Base-by-base conservation (phyloP, 2,113 vertebrate genomes). In the Python bivittatus region DNA sequence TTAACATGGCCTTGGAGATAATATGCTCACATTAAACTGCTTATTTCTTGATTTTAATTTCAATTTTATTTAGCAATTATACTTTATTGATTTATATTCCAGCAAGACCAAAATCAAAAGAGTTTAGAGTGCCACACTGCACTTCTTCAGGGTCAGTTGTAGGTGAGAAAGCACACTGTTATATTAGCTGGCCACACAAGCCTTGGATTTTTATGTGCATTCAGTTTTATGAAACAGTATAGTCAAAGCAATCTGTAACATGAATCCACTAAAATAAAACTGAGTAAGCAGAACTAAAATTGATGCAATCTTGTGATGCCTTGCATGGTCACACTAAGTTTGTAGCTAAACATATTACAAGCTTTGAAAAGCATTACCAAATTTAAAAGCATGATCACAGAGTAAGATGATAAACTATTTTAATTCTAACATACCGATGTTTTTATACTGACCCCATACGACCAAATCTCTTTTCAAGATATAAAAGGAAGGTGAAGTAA, bases 1-100 rank as follows among this genome's bases (percentile, higher is more conserved):
- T 95, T 95, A 94, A 96, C 93, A 92, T 27, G 0, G 93, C 93
- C 79, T 84, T 94, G 88, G 88, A 93, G 93, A 90, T 87, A 96
- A 91, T 2, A 0, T 92, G 93, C 89, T 88, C 91, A 88, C 79
- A 88, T 93, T 93, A 92, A 97, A 94, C 91, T 54, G 22, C 91
- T 95, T 92, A 88, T 86, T 94, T 83, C 54, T 84, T 15, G 0
- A 86, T 89, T 94, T 87, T 10, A 5, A 48, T 95, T 96, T 94
- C 94, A 91, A 93, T 96, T 94, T 84, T 91, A 92, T 52, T 13
- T 53, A 38, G 87, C 89, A 61, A 92, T 94, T 88, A 60, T 7
- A 60, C 29, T 27, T 89, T 68, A 42, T 22, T 92, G 23, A 93
- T 94, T 95, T 92, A 93, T 90, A 95, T 93, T 93, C 93, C 12